A percentile compares a stretch with the other conserved stretches of the same genome.
Conservation (phyloP, 64 coral and sea anemone species). For the Platygyra sinensis region DNA sequence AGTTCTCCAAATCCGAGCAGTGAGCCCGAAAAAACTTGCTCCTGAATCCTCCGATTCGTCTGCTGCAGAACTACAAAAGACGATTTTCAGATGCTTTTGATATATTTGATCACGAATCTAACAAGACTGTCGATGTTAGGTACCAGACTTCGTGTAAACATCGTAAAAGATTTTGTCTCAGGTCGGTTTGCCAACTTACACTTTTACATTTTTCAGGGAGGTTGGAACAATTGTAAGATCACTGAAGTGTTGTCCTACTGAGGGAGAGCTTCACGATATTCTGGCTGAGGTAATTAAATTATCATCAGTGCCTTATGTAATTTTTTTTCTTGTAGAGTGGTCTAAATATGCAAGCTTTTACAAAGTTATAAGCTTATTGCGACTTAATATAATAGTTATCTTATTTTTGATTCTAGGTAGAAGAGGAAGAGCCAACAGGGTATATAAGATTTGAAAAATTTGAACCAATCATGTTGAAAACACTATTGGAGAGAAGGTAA, state of each 20-base stretch:
- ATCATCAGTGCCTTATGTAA: background rate
- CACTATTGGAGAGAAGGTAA: slow-evolving; percentile 90
- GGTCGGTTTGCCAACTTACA: too few species aligned
- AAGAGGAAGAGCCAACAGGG: slow-evolving; percentile 97
- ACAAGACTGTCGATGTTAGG: slow-evolving; percentile 99
- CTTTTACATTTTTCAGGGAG: slow-evolving; percentile 57
- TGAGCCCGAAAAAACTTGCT: slow-evolving; percentile 67
- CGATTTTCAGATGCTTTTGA: slow-evolving; percentile 95
- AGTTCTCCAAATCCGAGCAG: slow-evolving; percentile 31
- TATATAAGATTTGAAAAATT: slow-evolving; percentile 98
- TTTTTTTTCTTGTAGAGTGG: too few species aligned
- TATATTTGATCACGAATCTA: slow-evolving; percentile 99
- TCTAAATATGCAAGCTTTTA: background rate
- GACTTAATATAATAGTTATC: background rate
- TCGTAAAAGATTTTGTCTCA: too few species aligned
- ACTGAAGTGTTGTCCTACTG: slow-evolving; percentile 94
- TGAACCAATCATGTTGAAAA: slow-evolving; percentile 94
- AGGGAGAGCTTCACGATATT: slow-evolving; percentile 98
- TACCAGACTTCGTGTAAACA: slow-evolving; percentile 1
- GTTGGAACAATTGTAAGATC: slow-evolving; percentile 99
- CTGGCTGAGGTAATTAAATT: slow-evolving; percentile 70
- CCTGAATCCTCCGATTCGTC: slow-evolving; percentile 70
- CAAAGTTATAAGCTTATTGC: too few species aligned
- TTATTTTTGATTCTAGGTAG: slow-evolving; percentile 56
- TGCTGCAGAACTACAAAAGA: slow-evolving; percentile 90